Evolutionary conservation across 2,888 invertebrate genomes (phyloP), one percentile per base, ranked within the genome.

Genomic region (Aleiodes testaceus): DNA sequence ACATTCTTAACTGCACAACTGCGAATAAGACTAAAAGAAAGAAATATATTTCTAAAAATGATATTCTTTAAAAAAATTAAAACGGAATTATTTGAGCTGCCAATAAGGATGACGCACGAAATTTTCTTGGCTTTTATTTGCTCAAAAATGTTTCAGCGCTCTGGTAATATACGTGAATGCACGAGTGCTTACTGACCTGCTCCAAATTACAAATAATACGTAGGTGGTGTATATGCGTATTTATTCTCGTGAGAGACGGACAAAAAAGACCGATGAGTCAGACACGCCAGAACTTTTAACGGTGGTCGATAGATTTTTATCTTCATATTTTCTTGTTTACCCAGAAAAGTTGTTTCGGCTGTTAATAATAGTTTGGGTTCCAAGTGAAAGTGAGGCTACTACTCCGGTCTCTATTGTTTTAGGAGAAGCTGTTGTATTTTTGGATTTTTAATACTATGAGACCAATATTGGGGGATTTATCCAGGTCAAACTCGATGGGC

Each of bases 171-270:
- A 49, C n/a, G 18, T 42, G n/a, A 20, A 20, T 52, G 42, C 42
- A n/a, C 6, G 36, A 66, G 20, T 52, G 44, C 55, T 26, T 59
- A 76, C 74, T 72, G 76, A 75, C 72, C 69, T 75, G 72, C 73
- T 73, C 67, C 18, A 64, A 69, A 70, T 74, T 61, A 69, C 49
- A 52, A 66, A 75, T 36, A 36, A 36, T 72, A 67, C 72, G 76
- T 61, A 53, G 26, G 63, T 52, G 42, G 26, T 26, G 26, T 26
- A 26, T 44, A 67, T 67, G 47, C 50, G 42, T 18, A 67, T 55
- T 63, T 64, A 69, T 61, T 72, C 66, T 61, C 69, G 66, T 65
- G 44, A 53, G 26, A 66, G 18, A 26, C 30, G 36, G 12, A 61
- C 11, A 7, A 36, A 47, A 65, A 53, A 36, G 65, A 45, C 66